A percentile compares a stretch with the other conserved stretches of the same genome.
These are phyloP conservation scores for Hydrocynus forskahlii DNA, from an alignment of 2,797 vertebrate genomes.

Conservation along the genomic window DNA sequence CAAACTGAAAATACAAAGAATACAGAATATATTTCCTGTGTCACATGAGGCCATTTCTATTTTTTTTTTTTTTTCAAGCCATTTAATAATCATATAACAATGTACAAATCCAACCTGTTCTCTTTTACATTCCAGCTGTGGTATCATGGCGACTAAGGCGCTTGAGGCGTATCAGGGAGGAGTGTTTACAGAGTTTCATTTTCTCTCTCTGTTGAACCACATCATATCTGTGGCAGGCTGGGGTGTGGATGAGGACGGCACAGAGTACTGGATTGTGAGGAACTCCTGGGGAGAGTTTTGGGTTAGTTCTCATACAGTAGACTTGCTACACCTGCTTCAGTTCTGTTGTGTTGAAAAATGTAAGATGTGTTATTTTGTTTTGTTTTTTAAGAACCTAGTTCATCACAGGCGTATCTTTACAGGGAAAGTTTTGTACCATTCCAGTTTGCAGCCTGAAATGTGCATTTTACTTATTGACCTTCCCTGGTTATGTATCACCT, in stretches of 20 bases:
- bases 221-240: slow-evolving; percentile 84
- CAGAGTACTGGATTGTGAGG: slow-evolving; percentile 85
- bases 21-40: too few species aligned
- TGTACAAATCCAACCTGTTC: background rate
- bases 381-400: background rate
- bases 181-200: slow-evolving; percentile 76
- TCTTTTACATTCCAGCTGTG: slow-evolving; percentile 72
- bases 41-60: too few species aligned
- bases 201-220: slow-evolving; percentile 74
- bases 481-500: too few species aligned
- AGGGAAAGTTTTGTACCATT: background rate
- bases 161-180: slow-evolving; percentile 81
- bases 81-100: background rate
- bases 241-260: slow-evolving; percentile 74
- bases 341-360: background rate
- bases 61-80: background rate
- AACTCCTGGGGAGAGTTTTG: slow-evolving; percentile 89
- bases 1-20: too few species aligned
- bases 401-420: background rate
- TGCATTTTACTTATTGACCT: too few species aligned
- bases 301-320: slow-evolving; percentile 65
- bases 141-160: slow-evolving; percentile 82
- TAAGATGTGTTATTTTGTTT: too few species aligned
- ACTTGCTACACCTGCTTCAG: background rate
- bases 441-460: too few species aligned